Conservation (phyloP, 2,113 vertebrate species). For the Bubo blakistoni region DNA sequence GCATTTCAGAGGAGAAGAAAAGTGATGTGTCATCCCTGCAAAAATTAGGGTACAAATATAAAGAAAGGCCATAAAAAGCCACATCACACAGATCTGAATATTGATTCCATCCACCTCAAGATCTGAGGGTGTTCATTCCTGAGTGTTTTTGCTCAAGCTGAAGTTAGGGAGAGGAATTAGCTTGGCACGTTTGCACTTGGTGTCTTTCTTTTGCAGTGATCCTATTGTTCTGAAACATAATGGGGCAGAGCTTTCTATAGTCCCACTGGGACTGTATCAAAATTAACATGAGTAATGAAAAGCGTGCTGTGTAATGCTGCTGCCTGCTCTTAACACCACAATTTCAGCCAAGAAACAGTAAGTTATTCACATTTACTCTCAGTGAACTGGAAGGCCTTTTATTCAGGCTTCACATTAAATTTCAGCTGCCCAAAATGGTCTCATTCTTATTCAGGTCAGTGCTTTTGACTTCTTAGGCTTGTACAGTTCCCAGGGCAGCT, state of each 20-base stretch:
- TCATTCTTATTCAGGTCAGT: conserved; percentile 69
- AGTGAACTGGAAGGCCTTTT: conserved; percentile 46
- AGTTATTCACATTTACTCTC: conserved; percentile 67
- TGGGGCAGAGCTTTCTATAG: conserved; percentile 66
- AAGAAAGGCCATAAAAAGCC: not conserved
- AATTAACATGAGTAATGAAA: conserved; percentile 76
- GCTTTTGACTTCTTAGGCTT: conserved; percentile 23
- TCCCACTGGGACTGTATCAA: conserved; percentile 69
- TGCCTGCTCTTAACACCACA: conserved; percentile 47
- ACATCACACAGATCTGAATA: not conserved
- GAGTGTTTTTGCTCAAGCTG: not conserved
- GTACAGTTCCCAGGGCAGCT: conserved; percentile 5
- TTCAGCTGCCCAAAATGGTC: conserved; percentile 67
- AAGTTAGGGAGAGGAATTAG: conserved; percentile 13
- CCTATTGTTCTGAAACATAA: conserved; percentile 77
- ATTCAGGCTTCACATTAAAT: conserved; percentile 56
- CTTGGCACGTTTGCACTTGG: conserved; percentile 1
- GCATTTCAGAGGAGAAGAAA: not conserved
- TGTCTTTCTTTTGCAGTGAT: conserved; percentile 65
- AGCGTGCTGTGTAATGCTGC: conserved; percentile 49
- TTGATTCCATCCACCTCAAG: not conserved
- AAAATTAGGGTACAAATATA: not conserved
- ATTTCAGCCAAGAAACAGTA: conserved; percentile 62
- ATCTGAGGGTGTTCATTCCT: not conserved
- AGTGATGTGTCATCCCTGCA: not conserved